Base-by-base conservation (phyloP, 2,113 vertebrate species). In the Phalacrocorax aristotelis region DNA sequence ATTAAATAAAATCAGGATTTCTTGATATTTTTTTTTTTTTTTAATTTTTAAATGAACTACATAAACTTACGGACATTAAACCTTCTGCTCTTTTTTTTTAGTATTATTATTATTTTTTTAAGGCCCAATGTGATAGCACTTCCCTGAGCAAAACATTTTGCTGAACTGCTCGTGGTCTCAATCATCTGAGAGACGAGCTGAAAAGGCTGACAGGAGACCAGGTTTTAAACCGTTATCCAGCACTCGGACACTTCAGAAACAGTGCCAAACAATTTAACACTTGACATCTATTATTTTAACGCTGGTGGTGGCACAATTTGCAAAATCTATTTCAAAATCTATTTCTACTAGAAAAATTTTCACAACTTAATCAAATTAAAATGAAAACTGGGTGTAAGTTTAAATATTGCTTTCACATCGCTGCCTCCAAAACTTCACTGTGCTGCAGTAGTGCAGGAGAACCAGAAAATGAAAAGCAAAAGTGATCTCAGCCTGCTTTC, bases 241-340 rank as follows among this genome's bases (percentile, higher is more conserved):
- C 10, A 34, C 60, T 36, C 61, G 49, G 75, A 30, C 49, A 40
- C 46, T 58, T 76, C 54, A 44, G 49, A 80, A 90, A 49, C 15
- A 22, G 13, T 19, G 75, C n/a, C 82, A 94, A 80, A 86, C 65
- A 69, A 61, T 72, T 70, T 65, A 72, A 77, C 32, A 72, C 19
- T 29, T 46, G 42, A 71, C 58, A 83, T 60, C 84, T 76, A 64
- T 55, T 72, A 79, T 65, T 93, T 55, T 83, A 49, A 58, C 79
- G 49, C 34, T 96, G 48, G 23, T 69, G 57, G 62, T 0, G 0
- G 44, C 13, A 54, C 27, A 29, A 69, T 88, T 90, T 74, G 46
- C 75, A 91, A 92, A 93, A 91, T 54, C 74, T 83, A 76, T 57
- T 94, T 74, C 58, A 82, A 78, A 95, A 89, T 36, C 70, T 90